Evolutionary conservation across 2,113 vertebrate genomes (phyloP).

Genomic region (Lates calcarifer): DNA sequence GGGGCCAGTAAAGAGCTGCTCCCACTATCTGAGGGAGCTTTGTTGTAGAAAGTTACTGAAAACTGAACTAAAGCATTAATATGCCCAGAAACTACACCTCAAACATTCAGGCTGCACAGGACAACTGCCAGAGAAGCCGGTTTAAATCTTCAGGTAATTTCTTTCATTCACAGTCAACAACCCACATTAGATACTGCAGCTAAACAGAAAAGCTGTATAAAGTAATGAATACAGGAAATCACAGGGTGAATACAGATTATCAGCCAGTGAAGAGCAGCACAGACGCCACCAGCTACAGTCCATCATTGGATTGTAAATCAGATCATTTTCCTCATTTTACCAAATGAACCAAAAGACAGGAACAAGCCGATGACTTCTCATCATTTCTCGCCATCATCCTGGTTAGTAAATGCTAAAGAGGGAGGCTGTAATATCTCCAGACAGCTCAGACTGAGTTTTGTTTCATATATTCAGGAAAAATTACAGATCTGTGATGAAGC

Average conservation of each 20-base stretch:
- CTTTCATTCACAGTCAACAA: constrained; percentile 9
- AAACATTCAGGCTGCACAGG: background rate
- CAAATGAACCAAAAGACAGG: no score
- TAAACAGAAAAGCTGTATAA: background rate
- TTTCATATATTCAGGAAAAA: background rate
- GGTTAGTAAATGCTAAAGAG: constrained; percentile 7
- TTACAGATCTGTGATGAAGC: background rate
- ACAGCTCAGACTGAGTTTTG: background rate
- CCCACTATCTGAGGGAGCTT: background rate
- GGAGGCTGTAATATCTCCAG: background rate
- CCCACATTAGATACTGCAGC: background rate
- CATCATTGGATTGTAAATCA: constrained; percentile 16
- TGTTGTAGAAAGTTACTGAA: background rate
- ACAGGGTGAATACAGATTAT: constrained; percentile 15
- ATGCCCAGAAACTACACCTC: background rate
- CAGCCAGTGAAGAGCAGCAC: background rate
- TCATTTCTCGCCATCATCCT: background rate
- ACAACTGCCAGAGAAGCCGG: background rate
- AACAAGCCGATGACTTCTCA: background rate
- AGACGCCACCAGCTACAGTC: constrained; percentile 2
- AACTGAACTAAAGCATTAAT: background rate
- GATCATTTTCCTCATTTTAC: constrained; percentile 17
- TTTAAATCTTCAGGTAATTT: background rate
- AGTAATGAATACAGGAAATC: constrained; percentile 5
- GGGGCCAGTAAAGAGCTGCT: background rate